Conservation (phyloP, 2,888 invertebrate genomes). For the Yponomeuta cagnagella region DNA sequence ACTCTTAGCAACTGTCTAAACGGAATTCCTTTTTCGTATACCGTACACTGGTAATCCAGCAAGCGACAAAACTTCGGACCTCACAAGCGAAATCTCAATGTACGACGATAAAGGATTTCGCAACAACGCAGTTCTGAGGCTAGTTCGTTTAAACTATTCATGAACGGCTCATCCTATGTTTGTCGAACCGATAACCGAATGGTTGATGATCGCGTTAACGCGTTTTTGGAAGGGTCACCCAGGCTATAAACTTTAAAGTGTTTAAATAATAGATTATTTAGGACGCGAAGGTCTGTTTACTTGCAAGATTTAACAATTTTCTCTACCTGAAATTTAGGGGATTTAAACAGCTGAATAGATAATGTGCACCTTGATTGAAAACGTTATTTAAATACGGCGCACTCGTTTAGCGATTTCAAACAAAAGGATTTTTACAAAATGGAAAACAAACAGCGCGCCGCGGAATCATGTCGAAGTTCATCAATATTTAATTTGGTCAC, state of each 20-base stretch:
- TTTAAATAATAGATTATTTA: background rate
- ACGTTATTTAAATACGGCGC: constrained; percentile 4
- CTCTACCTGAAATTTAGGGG: background rate
- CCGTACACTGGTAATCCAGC: constrained; percentile 1
- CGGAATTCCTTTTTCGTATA: constrained; percentile 3
- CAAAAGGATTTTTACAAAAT: constrained; percentile 12
- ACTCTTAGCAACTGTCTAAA: constrained; percentile 28
- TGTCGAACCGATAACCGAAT: background rate
- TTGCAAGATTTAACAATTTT: background rate
- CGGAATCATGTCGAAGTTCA: background rate
- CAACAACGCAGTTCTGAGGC: background rate
- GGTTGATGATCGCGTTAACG: background rate
- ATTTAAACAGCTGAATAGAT: constrained; percentile 4
- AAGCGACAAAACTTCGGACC: background rate
- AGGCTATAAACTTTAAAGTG: background rate
- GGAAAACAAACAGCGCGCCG: constrained; percentile 8
- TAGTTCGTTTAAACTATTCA: constrained; percentile 7
- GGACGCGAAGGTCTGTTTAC: no score
- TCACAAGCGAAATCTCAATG: background rate
- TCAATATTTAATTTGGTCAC: background rate
- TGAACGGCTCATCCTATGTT: background rate
- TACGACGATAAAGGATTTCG: background rate
- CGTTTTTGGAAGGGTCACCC: background rate
- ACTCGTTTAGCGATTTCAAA: background rate
- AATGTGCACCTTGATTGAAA: background rate